Evolutionary conservation across 2,797 vertebrate species (phyloP).

Genomic region (Okamejei kenojei): DNA sequence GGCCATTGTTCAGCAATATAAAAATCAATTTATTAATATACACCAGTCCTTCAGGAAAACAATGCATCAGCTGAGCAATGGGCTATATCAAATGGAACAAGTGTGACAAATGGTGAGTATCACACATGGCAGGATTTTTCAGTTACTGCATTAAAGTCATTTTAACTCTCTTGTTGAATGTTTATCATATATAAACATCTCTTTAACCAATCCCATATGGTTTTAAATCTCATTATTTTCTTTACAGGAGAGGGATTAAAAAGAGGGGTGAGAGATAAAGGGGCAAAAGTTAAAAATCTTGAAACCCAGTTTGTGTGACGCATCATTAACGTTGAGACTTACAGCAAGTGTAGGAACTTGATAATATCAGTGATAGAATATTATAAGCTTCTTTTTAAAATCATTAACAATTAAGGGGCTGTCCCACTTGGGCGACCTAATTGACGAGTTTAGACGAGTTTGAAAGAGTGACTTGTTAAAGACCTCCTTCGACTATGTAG

Average conservation of each 20-base stretch:
- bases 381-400: not conserved
- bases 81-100: not conserved
- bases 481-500: no score
- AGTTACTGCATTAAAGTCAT: not conserved
- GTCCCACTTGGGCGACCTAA: no score
- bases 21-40: not conserved
- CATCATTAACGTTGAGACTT: not conserved
- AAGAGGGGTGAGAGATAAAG: not conserved
- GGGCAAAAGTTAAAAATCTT: not conserved
- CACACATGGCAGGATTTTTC: not conserved
- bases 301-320: not conserved
- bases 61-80: not conserved
- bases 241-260: not conserved
- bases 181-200: not conserved
- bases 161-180: not conserved
- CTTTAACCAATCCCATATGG: not conserved
- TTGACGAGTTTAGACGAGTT: no score
- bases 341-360: not conserved
- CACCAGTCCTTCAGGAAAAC: not conserved
- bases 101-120: not conserved
- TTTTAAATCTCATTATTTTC: not conserved
- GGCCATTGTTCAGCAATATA: not conserved
- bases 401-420: not conserved
- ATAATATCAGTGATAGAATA: not conserved
- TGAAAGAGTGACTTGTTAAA: no score